Evolutionary conservation across 2,888 invertebrate species (phyloP).

Genomic region (Nineta flava): DNA sequence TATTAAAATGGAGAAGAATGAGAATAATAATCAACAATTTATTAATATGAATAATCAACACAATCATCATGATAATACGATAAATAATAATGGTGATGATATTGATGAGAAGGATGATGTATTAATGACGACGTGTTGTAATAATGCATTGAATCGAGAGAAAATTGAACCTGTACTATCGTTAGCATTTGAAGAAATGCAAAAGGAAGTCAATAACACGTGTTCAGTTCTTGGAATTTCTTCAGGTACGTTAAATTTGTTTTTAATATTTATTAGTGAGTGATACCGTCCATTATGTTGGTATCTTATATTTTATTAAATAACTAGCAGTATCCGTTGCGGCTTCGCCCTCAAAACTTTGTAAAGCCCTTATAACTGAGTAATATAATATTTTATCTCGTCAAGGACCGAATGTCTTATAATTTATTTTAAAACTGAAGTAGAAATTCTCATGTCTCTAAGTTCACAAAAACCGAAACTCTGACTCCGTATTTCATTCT

Average conservation of each 20-base stretch:
- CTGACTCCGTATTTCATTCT: too few relatives aligned
- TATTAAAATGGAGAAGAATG: conserved; percentile 53
- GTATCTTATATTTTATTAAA: too few relatives aligned
- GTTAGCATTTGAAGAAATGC: conserved; percentile 73
- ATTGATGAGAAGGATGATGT: conserved; percentile 26
- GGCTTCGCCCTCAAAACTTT: too few relatives aligned
- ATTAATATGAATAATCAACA: neutral
- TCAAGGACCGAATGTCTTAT: too few relatives aligned
- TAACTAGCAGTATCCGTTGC: too few relatives aligned
- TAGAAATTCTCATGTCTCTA: too few relatives aligned
- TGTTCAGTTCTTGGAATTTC: conserved; percentile 76
- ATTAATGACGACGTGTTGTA: conserved; percentile 23
- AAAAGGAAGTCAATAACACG: conserved; percentile 70
- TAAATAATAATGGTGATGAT: neutral
- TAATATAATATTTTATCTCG: too few relatives aligned
- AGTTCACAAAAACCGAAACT: too few relatives aligned
- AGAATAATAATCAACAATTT: conserved; percentile 18
- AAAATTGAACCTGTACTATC: conserved; percentile 71
- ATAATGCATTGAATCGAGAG: conserved; percentile 45
- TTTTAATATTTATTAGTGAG: neutral
- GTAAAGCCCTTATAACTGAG: too few relatives aligned
- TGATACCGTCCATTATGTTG: too few relatives aligned
- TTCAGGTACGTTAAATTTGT: conserved; percentile 48
- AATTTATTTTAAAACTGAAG: too few relatives aligned
- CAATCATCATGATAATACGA: too few relatives aligned